Evolutionary conservation across 1,140 invertebrate species (phyloP).

Genomic region (Tetragonula clypearis): DNA sequence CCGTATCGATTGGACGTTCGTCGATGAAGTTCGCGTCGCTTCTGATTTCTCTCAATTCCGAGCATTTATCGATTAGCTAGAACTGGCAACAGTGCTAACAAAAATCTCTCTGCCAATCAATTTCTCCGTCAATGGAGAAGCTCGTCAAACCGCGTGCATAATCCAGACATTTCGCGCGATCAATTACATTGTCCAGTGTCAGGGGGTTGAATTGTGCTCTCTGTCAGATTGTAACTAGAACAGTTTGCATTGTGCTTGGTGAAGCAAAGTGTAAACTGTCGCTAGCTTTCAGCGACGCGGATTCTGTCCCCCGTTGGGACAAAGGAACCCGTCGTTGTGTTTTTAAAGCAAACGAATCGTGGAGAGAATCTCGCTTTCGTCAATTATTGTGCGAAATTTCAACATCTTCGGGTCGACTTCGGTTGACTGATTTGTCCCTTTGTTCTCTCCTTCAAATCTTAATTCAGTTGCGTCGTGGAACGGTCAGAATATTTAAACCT

Average conservation of each 20-base stretch:
- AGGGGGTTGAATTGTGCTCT: conserved; percentile 19
- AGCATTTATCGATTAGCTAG: neutral
- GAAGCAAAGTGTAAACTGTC: conserved; percentile 37
- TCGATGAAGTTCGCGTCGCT: neutral
- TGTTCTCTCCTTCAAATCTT: neutral
- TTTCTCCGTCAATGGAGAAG: neutral
- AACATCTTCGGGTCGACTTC: neutral
- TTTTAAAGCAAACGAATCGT: neutral
- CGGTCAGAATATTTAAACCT: neutral
- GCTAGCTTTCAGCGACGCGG: conserved; percentile 14
- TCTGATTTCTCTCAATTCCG: conserved; percentile 24
- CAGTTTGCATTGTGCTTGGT: conserved; percentile 34
- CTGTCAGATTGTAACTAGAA: neutral
- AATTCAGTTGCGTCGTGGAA: neutral
- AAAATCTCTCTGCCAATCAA: conserved; percentile 35
- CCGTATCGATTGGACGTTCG: conserved; percentile 1
- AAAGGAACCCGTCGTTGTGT: neutral
- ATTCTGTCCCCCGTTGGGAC: neutral
- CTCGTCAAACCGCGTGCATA: conserved; percentile 22
- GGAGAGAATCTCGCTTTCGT: neutral
- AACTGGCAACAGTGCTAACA: neutral
- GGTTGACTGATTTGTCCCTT: neutral
- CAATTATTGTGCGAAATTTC: neutral
- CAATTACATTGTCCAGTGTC: conserved; percentile 41
- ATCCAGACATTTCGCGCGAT: conserved; percentile 39